Conservation (phyloP, 1,140 invertebrate species). For the Steinernema feltiae region DNA sequence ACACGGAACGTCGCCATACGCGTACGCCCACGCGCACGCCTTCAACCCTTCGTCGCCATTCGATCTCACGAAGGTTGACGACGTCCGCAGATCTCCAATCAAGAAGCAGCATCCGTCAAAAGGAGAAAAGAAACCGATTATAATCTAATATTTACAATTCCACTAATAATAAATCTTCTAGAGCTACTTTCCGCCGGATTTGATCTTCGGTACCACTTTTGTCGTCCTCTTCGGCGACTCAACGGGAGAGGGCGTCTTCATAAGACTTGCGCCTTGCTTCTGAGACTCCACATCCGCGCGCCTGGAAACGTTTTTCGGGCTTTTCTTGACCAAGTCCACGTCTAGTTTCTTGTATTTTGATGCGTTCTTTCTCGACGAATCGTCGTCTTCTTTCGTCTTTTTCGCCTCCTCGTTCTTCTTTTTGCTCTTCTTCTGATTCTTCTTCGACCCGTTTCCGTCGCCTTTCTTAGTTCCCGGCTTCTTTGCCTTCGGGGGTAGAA, state of each 20-base stretch:
- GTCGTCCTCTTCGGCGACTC: too few relatives aligned
- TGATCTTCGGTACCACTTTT: too few relatives aligned
- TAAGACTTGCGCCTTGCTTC: too few relatives aligned
- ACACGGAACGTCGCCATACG: slow-evolving; percentile 40
- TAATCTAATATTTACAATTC: neutral
- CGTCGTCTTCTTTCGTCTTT: neutral
- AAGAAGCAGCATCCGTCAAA: neutral
- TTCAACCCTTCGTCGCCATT: slow-evolving; percentile 40
- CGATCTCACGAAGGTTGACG: slow-evolving; percentile 25
- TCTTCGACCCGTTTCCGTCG: neutral
- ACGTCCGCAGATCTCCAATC: neutral
- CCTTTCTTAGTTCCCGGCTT: neutral
- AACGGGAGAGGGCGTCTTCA: too few relatives aligned
- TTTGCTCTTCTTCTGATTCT: neutral
- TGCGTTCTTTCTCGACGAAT: neutral
- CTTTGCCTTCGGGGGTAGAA: neutral
- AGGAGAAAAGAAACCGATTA: neutral
- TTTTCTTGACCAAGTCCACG: too few relatives aligned
- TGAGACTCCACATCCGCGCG: neutral
- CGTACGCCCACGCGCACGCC: slow-evolving; percentile 40
- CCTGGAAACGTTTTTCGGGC: neutral
- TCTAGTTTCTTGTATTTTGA: too few relatives aligned
- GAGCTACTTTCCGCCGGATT: too few relatives aligned
- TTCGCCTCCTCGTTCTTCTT: slow-evolving; percentile 58
- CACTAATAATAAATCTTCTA: neutral